phyloP scores from a whole-genome alignment of 2,113 vertebrate genomes.

The Dascyllus trimaculatus region DNA sequence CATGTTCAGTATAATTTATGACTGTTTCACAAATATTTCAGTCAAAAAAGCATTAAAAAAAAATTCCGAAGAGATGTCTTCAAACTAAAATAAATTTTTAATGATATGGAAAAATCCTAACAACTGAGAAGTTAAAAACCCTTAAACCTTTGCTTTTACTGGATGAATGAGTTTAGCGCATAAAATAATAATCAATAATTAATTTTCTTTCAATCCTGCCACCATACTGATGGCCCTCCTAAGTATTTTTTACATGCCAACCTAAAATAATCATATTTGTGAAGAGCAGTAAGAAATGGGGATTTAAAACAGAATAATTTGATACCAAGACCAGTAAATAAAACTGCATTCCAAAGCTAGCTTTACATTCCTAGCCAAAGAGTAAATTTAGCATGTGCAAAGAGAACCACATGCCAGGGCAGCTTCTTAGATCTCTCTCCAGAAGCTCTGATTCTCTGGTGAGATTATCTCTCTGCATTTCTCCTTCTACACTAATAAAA shows the following conservation, averaged over 20 bases:
- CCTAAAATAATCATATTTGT: background rate
- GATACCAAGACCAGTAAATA: background rate
- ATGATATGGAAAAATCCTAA: no score
- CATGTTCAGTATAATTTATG: no score
- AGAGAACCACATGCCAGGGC: slow-evolving; percentile 16
- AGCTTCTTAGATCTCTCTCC: slow-evolving; percentile 43
- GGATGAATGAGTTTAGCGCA: no score
- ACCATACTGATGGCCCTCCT: no score
- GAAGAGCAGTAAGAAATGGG: background rate
- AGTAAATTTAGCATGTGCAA: slow-evolving; percentile 37
- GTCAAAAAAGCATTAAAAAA: no score
- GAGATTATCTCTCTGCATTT: slow-evolving; percentile 48
- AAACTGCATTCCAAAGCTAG: background rate
- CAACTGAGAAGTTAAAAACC: no score
- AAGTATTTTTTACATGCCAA: background rate
- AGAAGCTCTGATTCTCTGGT: slow-evolving; percentile 53
- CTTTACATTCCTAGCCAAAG: slow-evolving; percentile 23
- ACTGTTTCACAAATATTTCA: no score
- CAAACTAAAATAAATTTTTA: no score
- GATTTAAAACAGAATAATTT: slow-evolving; percentile 7
- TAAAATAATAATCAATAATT: no score
- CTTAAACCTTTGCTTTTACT: no score
- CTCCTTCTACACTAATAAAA: slow-evolving; percentile 48
- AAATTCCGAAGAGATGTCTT: no score
- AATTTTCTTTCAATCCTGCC: no score